Percentiles rank a stretch among this genome's conserved stretches.
Evolutionary conservation across 2,797 vertebrate genomes (phyloP).

Genomic region (Cacajao melanocephalus): DNA sequence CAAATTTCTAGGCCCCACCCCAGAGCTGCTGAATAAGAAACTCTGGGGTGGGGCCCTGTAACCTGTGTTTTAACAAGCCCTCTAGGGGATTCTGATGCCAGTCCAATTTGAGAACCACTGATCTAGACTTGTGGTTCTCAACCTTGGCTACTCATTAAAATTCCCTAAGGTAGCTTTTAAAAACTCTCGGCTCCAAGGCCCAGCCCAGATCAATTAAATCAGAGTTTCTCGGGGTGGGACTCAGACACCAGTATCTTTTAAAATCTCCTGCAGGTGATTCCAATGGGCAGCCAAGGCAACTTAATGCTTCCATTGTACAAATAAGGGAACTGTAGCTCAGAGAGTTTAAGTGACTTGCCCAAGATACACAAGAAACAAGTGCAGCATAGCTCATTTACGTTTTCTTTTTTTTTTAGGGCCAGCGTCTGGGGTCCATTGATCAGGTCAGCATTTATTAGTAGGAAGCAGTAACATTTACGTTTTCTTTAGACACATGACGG

Average conservation of each 20-base stretch:
- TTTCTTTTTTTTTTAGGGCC: too few species aligned
- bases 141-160: background rate
- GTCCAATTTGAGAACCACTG: background rate
- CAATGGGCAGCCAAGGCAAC: background rate
- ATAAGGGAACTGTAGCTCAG: background rate
- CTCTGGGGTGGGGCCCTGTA: background rate
- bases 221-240: background rate
- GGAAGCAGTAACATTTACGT: background rate
- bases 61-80: background rate
- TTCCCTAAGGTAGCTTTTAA: background rate
- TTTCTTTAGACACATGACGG: background rate
- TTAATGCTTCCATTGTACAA: background rate
- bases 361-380: background rate
- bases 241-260: background rate
- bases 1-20: background rate
- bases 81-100: background rate
- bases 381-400: background rate
- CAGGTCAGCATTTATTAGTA: too few species aligned
- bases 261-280: conserved; percentile 8
- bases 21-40: background rate
- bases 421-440: too few species aligned
- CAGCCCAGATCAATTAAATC: background rate
- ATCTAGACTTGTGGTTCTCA: background rate
- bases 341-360: background rate
- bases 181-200: background rate